phyloP scores from a whole-genome alignment of 23 tunicate species.

The Trididemnum miniatum region DNA sequence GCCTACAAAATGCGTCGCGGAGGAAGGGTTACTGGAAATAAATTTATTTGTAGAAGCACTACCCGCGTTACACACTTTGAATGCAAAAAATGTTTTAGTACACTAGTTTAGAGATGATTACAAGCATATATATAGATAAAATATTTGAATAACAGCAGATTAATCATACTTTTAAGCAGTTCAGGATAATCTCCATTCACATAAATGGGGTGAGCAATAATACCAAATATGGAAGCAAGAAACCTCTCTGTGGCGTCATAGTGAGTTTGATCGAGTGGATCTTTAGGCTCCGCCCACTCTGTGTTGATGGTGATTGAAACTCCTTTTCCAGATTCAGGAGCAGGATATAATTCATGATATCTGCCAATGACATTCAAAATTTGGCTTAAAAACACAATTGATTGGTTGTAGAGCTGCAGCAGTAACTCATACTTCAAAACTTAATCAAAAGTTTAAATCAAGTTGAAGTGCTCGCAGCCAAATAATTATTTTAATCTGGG shows the following conservation, averaged over 20 bases:
- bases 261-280: constrained; percentile 61
- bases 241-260: constrained; percentile 87
- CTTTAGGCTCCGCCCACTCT: constrained; percentile 83
- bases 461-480: background rate
- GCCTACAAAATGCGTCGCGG: too few relatives aligned
- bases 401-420: too few relatives aligned
- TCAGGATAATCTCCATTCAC: constrained; percentile 98
- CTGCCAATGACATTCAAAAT: too few relatives aligned
- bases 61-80: too few relatives aligned
- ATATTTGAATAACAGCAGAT: too few relatives aligned
- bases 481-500: background rate
- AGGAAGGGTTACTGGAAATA: too few relatives aligned
- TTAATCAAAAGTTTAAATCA: background rate
- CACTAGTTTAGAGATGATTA: too few relatives aligned
- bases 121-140: too few relatives aligned
- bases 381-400: too few relatives aligned
- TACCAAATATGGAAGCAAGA: constrained; percentile 65
- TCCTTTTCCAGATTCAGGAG: constrained; percentile 23
- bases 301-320: constrained; percentile 84
- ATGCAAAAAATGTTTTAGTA: too few relatives aligned
- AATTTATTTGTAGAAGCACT: too few relatives aligned
- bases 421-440: too few relatives aligned
- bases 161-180: constrained; percentile 71
- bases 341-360: constrained; percentile 66
- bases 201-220: constrained; percentile 87